Percentiles rank a stretch among this genome's conserved stretches.
Conservation (phyloP, 2,888 invertebrate genomes). For the Pyrrhia umbra region DNA sequence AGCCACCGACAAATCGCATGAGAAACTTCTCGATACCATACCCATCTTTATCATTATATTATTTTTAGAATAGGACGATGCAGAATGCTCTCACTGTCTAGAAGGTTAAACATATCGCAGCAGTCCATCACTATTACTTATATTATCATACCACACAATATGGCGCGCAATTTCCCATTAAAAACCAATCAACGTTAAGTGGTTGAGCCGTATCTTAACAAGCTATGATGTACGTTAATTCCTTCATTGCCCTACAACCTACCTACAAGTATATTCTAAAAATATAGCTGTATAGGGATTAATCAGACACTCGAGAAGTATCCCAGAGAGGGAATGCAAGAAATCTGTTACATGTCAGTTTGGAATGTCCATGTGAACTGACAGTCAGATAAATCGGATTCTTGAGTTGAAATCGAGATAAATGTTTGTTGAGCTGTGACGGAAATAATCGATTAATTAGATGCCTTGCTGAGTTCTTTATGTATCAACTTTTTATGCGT, state of each 20-base stretch:
- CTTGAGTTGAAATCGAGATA: slow-evolving; percentile 48
- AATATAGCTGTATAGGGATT: slow-evolving; percentile 63
- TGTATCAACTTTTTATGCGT: neutral
- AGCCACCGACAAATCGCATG: slow-evolving; percentile 42
- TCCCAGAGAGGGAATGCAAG: slow-evolving; percentile 58
- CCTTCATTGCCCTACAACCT: slow-evolving; percentile 31
- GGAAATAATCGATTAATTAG: slow-evolving; percentile 57
- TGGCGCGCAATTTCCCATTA: slow-evolving; percentile 62
- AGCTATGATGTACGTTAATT: slow-evolving; percentile 61
- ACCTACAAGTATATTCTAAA: slow-evolving; percentile 64
- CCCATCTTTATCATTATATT: slow-evolving; percentile 8
- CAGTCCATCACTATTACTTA: slow-evolving; percentile 41
- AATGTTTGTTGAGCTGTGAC: slow-evolving; percentile 36
- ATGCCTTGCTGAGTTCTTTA: slow-evolving; percentile 12
- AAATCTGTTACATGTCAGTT: slow-evolving; percentile 64
- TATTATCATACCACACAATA: slow-evolving; percentile 54
- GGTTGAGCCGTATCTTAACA: slow-evolving; percentile 62
- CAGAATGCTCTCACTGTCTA: slow-evolving; percentile 21
- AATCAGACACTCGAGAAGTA: slow-evolving; percentile 59
- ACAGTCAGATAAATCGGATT: slow-evolving; percentile 57
- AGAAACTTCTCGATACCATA: slow-evolving; percentile 29
- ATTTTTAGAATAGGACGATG: slow-evolving; percentile 23
- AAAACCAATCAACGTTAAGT: slow-evolving; percentile 66
- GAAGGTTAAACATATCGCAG: slow-evolving; percentile 40
- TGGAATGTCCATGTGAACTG: slow-evolving; percentile 60